phyloP scores from a whole-genome alignment of 2,113 vertebrate species.

The Stictonetta naevosa region DNA sequence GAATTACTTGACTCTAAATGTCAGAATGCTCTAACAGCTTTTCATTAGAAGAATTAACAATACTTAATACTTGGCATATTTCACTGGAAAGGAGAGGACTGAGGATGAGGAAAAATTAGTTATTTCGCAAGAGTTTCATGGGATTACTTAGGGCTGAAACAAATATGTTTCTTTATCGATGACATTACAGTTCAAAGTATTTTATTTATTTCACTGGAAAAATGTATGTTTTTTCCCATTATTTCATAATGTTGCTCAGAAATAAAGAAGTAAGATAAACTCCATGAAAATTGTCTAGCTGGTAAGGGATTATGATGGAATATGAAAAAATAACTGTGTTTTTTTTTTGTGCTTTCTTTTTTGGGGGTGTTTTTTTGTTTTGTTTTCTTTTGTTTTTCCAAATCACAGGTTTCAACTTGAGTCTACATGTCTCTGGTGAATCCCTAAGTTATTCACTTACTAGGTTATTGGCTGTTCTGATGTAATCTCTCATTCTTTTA shows the following conservation, averaged over 20 bases:
- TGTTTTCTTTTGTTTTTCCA: fast-evolving
- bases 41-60: not conserved
- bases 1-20: not conserved
- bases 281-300: not conserved
- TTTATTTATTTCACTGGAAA: not conserved
- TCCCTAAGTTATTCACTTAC: not conserved
- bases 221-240: not conserved
- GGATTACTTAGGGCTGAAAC: not conserved
- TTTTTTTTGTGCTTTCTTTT: fast-evolving
- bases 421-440: not conserved
- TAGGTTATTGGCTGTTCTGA: not conserved
- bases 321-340: not conserved
- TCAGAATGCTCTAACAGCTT: not conserved
- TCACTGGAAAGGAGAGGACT: not conserved
- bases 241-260: not conserved
- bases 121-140: not conserved
- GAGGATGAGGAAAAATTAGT: not conserved
- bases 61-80: fast-evolving
- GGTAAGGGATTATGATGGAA: not conserved
- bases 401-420: not conserved
- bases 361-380: too few relatives aligned
- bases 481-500: not conserved
- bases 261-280: not conserved
- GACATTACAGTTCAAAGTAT: not conserved
- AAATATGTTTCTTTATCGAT: not conserved